Evolutionary conservation across 2,888 invertebrate genomes (phyloP).

Genomic region (Agrotis exclamationis): DNA sequence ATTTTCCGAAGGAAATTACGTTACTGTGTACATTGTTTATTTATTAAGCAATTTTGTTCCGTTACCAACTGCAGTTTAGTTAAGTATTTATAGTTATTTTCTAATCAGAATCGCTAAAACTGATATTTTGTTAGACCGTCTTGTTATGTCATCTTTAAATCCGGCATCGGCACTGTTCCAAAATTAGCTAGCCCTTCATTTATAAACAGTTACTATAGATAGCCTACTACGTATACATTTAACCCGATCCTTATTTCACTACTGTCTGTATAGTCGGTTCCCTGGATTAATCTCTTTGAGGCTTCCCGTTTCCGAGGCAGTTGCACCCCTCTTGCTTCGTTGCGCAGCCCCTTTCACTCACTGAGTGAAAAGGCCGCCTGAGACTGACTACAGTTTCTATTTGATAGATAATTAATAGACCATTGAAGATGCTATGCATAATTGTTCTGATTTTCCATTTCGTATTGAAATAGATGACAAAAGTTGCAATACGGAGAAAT

Average conservation of each 20-base stretch:
- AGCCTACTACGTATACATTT: slow-evolving; percentile 15
- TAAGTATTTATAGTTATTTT: slow-evolving; percentile 10
- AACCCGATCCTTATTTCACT: slow-evolving; percentile 32
- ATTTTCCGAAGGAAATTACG: slow-evolving; percentile 35
- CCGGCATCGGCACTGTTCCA: slow-evolving; percentile 37
- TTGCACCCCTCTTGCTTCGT: slow-evolving; percentile 54
- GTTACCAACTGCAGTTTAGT: slow-evolving; percentile 6
- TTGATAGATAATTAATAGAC: slow-evolving; percentile 13
- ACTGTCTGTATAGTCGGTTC: slow-evolving; percentile 25
- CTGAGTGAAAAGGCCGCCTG: slow-evolving; percentile 32
- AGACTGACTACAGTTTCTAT: slow-evolving; percentile 31
- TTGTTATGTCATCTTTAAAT: slow-evolving; percentile 41
- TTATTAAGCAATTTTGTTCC: slow-evolving; percentile 37
- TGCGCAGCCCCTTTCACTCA: slow-evolving; percentile 42
- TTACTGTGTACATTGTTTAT: slow-evolving; percentile 25
- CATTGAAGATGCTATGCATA: neutral
- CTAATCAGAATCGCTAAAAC: slow-evolving; percentile 2
- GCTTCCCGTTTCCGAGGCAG: slow-evolving; percentile 29
- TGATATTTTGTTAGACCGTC: slow-evolving; percentile 10
- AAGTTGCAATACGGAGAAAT: neutral
- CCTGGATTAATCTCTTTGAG: slow-evolving; percentile 59
- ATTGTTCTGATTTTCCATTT: slow-evolving; percentile 6
- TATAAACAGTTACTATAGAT: slow-evolving; percentile 31
- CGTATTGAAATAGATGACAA: neutral
- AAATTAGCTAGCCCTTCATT: slow-evolving; percentile 42